phyloP scores from a whole-genome alignment of 2,888 invertebrate species.

The Smittia sp. region DNA sequence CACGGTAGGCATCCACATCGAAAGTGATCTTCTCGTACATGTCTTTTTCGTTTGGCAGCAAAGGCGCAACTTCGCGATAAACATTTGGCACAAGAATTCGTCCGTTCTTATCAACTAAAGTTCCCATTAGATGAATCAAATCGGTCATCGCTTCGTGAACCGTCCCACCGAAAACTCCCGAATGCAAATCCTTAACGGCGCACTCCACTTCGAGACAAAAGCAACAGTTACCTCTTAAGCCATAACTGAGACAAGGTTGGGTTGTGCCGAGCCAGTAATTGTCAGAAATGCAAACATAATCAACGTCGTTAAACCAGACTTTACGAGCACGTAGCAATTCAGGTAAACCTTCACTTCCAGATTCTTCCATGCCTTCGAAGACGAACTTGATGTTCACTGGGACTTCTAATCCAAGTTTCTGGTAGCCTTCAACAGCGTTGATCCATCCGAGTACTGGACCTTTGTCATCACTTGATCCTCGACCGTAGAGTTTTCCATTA shows the following conservation, averaged over 20 bases:
- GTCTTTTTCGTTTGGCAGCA: slow-evolving; percentile 66
- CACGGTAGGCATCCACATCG: slow-evolving; percentile 72
- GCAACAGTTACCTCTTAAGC: slow-evolving; percentile 89
- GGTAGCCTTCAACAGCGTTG: slow-evolving; percentile 86
- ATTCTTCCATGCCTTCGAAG: slow-evolving; percentile 98
- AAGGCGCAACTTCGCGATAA: slow-evolving; percentile 74
- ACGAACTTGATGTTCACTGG: slow-evolving; percentile 83
- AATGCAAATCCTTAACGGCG: slow-evolving; percentile 89
- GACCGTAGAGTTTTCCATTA: slow-evolving; percentile 84
- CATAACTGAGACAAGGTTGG: slow-evolving; percentile 97
- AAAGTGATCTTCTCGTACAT: slow-evolving; percentile 84
- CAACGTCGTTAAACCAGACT: slow-evolving; percentile 60
- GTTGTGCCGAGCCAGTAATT: slow-evolving; percentile 97
- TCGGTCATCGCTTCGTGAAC: slow-evolving; percentile 91
- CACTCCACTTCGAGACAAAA: slow-evolving; percentile 86
- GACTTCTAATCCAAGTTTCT: slow-evolving; percentile 64
- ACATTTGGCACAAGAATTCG: slow-evolving; percentile 80
- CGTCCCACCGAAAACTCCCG: slow-evolving; percentile 92
- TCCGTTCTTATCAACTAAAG: slow-evolving; percentile 81
- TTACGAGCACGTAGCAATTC: slow-evolving; percentile 70
- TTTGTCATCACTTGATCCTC: slow-evolving; percentile 93
- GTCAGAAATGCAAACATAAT: slow-evolving; percentile 96
- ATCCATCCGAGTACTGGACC: slow-evolving; percentile 94
- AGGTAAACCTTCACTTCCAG: slow-evolving; percentile 93
- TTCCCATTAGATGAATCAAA: slow-evolving; percentile 79